Conservation (phyloP, 2,797 vertebrate species). For the Hyperoplus lanceolatus region DNA sequence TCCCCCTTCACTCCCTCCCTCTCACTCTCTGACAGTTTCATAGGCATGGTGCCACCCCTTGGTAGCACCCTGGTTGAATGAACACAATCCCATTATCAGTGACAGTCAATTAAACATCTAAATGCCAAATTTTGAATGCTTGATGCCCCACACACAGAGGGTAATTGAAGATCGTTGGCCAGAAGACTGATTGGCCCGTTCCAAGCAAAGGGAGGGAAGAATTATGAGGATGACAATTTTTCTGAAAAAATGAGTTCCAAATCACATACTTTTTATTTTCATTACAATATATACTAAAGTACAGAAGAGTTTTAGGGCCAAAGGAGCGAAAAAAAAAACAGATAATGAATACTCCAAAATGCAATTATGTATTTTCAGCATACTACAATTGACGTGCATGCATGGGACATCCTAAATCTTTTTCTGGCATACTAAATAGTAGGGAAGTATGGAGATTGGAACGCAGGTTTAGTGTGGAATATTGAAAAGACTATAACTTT, state of each 20-base stretch:
- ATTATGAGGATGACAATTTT: conserved; percentile 13
- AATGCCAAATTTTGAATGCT: conserved; percentile 75
- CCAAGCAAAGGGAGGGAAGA: background rate
- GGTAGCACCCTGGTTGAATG: conserved; percentile 62
- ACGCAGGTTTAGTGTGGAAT: background rate
- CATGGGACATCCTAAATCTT: no score
- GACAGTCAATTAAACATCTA: conserved; percentile 81
- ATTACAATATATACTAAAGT: no score
- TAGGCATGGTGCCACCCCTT: conserved; percentile 33
- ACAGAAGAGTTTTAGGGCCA: no score
- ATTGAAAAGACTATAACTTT: background rate
- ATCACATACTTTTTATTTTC: no score
- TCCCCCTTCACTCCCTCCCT: background rate
- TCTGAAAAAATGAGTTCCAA: background rate
- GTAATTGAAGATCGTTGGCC: conserved; percentile 64
- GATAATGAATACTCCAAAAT: no score
- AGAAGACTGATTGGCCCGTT: conserved; percentile 39
- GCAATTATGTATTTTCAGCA: no score
- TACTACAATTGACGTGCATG: no score
- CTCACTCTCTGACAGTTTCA: conserved; percentile 38
- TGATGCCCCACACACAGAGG: conserved; percentile 60
- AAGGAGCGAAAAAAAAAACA: no score
- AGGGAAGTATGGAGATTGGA: background rate
- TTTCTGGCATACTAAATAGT: no score
- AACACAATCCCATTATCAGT: conserved; percentile 76